Conservation (phyloP, 2,113 vertebrate species). For the Cinclus mexicanus region DNA sequence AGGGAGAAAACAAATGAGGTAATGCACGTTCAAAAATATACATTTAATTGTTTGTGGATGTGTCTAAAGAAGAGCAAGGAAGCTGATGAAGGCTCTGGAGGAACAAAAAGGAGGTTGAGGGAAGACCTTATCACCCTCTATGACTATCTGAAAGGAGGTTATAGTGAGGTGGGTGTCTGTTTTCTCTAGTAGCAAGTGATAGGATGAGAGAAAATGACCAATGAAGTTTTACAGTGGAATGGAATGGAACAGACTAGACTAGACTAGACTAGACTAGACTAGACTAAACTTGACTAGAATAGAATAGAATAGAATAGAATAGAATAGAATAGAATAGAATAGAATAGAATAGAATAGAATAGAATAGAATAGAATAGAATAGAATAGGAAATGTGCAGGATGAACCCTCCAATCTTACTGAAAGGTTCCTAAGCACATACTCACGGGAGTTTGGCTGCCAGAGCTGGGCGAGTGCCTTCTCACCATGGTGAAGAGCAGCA, state of each 20-base stretch:
- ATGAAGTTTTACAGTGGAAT: not conserved
- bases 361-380: not conserved
- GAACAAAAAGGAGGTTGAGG: not conserved
- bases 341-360: not conserved
- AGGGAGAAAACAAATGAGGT: not conserved
- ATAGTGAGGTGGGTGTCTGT: not conserved
- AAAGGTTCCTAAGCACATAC: not conserved
- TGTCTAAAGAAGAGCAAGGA: not conserved
- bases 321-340: not conserved
- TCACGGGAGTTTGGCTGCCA: accelerated
- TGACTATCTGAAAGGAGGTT: not conserved
- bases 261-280: not conserved
- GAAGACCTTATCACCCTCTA: not conserved
- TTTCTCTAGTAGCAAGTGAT: not conserved
- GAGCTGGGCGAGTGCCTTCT: accelerated
- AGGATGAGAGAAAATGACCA: not conserved
- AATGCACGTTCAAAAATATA: not conserved
- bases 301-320: not conserved
- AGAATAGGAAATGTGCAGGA: not conserved
- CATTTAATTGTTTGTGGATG: not conserved
- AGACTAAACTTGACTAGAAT: not conserved
- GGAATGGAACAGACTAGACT: not conserved
- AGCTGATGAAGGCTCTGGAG: not conserved
- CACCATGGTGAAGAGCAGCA: accelerated
- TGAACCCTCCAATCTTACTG: not conserved